Base-by-base conservation (phyloP, 2,888 invertebrate genomes). In the Coronaproctus castanopsis region DNA sequence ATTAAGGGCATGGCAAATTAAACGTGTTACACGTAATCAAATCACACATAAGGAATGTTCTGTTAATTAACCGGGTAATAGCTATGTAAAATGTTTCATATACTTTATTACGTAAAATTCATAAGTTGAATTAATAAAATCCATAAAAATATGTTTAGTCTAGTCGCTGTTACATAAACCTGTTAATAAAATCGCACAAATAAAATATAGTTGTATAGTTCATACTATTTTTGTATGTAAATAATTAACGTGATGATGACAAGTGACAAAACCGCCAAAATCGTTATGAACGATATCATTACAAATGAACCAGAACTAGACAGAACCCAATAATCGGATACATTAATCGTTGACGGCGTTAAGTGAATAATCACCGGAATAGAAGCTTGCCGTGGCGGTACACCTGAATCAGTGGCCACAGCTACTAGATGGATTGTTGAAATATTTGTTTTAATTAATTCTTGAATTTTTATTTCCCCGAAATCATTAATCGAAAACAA, bases 401-500 rank as follows among this genome's bases (percentile, higher is more conserved):
- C 75, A 19, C 91, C 92, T 18, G 83, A 83, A 72, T 91, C 92
- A 0, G 80, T 81, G 21, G 90, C 92, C 54, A 87, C 82, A 50
- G 87, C 89, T 53, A 87, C 80, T 57, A 88, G 75, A 72, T 85
- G 82, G 54, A 87, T 80, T 54, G 79, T 78, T 21, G 80, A 76
- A 22, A 73, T 65, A 70, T 78, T 81, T 52, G 72, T 69, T n/a
- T 71, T 70, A 24, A 71, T 68, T 14, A 69, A 54, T 20, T 71
- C 71, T 55, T 68, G 67, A 1, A 75, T 65, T 14, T 72, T 69
- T 21, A 91, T 74, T 67, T 83, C 85, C 24, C 85, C 86, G 56
- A 75, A 73, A 24, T 77, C 76, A 66, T 77, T 79, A 64, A 85
- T 77, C 65, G 77, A 76, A 69, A 86, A 81, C 69, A 77, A 74